Conservation (phyloP, 2,797 vertebrate genomes). For the Pipistrellus nathusii region DNA sequence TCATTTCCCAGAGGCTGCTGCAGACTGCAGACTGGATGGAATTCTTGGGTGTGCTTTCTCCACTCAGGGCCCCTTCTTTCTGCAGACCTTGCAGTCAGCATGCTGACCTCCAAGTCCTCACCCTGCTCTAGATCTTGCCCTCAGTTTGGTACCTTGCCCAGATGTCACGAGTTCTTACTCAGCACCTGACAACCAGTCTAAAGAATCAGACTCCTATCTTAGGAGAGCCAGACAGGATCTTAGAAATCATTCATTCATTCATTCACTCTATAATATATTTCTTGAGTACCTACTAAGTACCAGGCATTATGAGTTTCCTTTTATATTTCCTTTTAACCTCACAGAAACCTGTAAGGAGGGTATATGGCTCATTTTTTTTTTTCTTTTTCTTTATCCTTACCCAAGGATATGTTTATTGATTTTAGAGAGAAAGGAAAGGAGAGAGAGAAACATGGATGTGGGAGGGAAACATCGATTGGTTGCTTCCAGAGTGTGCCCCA, state of each 20-base stretch:
- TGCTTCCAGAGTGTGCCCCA: no score
- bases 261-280: not conserved
- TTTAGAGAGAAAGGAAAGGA: no score
- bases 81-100: not conserved
- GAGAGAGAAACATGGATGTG: no score
- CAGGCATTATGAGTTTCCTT: not conserved
- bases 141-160: not conserved
- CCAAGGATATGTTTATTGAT: no score
- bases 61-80: not conserved
- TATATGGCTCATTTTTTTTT: not conserved
- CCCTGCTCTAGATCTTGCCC: not conserved
- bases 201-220: not conserved
- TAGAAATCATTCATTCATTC: not conserved
- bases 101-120: no score
- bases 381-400: not conserved
- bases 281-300: not conserved
- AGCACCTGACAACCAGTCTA: not conserved
- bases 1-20: not conserved
- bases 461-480: no score
- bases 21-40: not conserved
- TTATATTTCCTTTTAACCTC: not conserved
- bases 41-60: not conserved
- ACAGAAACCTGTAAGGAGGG: not conserved
- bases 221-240: not conserved
- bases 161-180: not conserved